Conservation (phyloP, 2,797 vertebrate species). For the Scomberomorus guttatus region DNA sequence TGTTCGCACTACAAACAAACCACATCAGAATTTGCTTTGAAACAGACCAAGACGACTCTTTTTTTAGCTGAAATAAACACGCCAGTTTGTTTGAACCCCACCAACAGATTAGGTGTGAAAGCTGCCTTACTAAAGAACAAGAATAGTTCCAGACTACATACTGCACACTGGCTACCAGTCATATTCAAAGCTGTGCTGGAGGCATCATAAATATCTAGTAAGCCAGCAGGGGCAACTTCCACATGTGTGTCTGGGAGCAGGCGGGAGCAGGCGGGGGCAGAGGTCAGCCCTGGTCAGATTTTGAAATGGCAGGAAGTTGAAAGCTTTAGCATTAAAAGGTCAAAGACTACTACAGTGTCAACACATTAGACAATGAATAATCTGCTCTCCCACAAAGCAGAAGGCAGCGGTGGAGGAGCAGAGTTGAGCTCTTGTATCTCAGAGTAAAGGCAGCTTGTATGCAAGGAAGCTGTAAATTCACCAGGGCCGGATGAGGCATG, state of each 20-base stretch:
- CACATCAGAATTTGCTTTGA: too few relatives aligned
- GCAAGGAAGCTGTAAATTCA: conserved; percentile 72
- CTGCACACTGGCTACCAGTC: conserved; percentile 10
- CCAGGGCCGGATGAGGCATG: conserved; percentile 57
- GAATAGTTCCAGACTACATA: neutral
- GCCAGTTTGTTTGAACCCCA: neutral
- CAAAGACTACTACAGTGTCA: conserved; percentile 68
- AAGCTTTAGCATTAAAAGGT: conserved; percentile 68
- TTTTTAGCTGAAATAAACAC: neutral
- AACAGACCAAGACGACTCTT: too few relatives aligned
- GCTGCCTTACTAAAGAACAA: neutral
- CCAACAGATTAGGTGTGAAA: neutral
- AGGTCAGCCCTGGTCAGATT: conserved; percentile 62
- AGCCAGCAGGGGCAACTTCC: conserved; percentile 62
- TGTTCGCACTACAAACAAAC: too few relatives aligned
- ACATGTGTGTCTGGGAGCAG: conserved; percentile 55
- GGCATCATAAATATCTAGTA: conserved; percentile 42
- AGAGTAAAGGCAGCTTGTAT: conserved; percentile 1
- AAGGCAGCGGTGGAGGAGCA: conserved; percentile 7
- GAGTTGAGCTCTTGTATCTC: conserved; percentile 13
- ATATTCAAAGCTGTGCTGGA: conserved; percentile 5
- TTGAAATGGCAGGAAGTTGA: conserved; percentile 68
- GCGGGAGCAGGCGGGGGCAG: conserved; percentile 53
- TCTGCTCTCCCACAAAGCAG: conserved; percentile 46
- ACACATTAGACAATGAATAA: conserved; percentile 61